phyloP scores from a whole-genome alignment of 1,140 invertebrate species.

The Lethrus apterus region DNA sequence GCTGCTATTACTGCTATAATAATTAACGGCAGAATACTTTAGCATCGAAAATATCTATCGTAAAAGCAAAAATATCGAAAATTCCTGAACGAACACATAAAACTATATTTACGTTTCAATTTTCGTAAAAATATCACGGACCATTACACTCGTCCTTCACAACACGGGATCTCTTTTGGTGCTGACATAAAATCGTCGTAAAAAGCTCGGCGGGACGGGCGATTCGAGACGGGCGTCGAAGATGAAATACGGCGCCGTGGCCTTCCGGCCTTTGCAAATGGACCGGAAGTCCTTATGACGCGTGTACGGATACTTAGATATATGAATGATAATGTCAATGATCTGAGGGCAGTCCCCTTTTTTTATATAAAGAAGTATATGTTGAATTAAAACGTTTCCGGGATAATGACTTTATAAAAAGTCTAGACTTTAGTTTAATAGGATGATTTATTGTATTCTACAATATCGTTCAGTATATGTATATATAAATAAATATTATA shows the following conservation, averaged over 20 bases:
- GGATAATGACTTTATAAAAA: too few relatives aligned
- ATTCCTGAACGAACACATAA: too few relatives aligned
- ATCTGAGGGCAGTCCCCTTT: too few relatives aligned
- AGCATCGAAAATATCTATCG: constrained; percentile 7
- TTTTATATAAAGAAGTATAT: too few relatives aligned
- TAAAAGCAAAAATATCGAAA: constrained; percentile 2
- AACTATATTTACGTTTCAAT: constrained; percentile 39
- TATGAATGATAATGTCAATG: constrained; percentile 16
- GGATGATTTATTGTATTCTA: too few relatives aligned
- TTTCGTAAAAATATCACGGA: constrained; percentile 38
- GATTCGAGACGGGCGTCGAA: constrained; percentile 21
- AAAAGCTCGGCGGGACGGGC: constrained; percentile 25
- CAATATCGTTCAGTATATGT: too few relatives aligned
- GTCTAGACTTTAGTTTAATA: too few relatives aligned
- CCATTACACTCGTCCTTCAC: constrained; percentile 31
- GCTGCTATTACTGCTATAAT: too few relatives aligned
- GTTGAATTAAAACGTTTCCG: too few relatives aligned
- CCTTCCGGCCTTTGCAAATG: constrained; percentile 25
- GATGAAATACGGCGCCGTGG: constrained; percentile 28
- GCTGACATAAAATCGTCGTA: constrained; percentile 30
- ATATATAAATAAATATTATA: too few relatives aligned
- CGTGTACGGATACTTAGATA: constrained; percentile 11
- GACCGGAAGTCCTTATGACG: constrained; percentile 24
- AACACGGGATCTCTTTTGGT: constrained; percentile 28
- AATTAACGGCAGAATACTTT: too few relatives aligned